Base-by-base conservation (phyloP, 1,140 invertebrate species). In the Proctacanthus coquilletti region DNA sequence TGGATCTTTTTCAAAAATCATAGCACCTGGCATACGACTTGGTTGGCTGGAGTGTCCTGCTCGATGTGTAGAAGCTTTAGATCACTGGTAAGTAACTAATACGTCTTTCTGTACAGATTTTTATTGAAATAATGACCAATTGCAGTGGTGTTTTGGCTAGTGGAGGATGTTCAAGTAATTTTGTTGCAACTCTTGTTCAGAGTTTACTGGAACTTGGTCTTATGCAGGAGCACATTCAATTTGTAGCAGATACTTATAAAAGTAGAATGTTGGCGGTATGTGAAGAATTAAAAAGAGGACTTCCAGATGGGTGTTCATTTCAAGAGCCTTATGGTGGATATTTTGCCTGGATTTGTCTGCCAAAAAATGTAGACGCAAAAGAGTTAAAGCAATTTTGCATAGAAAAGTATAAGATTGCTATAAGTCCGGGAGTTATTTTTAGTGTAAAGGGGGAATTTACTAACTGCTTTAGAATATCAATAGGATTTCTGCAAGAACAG, bases 1-100 rank as follows among this genome's bases (percentile, higher is more conserved):
- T 49, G 68, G 74, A 15, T 69, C 69, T 1, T 79, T 80, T 50
- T 75, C 74, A 2, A 80, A 80, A 58, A 70, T 78, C 31, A 49
- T 80, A 36, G 69, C 67, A 3, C 75, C 76, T 4, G 73, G 72
- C 0, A 48, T 78, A 17, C 58, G 77, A 13, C 47, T 77, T 15
- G 77, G 77, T 9, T 80, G 77, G 77, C 50, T 79, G 1, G 76
- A 80, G 50, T 61, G 66, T 10, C 62, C 69, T 5, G 47, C 64
- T 11, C 52, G 58, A 18, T 37, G 74, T 0, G 53, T 64, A 1
- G 50, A 61, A 1, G 48, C 53, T 13, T 42, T 75, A 5, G 54
- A 51, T 35, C 37, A 51, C 29, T 65, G 38, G 43, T 42, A 25
- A 64, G 62, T 66, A 49, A 56, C 48, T 39, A 21, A 21, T 32